Conservation (phyloP, 2,113 vertebrate species). For the Chlamydotis undulata region DNA sequence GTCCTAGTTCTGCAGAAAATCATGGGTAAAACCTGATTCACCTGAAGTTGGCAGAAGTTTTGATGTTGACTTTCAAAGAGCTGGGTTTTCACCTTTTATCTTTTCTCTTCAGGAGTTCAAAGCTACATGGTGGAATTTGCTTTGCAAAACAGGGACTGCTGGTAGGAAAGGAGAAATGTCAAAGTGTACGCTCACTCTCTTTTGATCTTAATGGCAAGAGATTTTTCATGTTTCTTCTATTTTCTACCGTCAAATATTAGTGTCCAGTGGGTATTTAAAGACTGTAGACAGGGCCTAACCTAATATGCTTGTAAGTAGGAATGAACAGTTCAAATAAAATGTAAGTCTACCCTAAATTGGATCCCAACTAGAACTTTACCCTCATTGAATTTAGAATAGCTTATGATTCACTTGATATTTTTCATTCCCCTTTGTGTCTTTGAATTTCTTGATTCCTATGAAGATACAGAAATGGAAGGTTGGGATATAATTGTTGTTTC, state of each 20-base stretch:
- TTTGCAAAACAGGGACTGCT: constrained; percentile 6
- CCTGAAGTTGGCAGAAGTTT: not conserved
- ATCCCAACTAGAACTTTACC: not conserved
- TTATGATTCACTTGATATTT: constrained; percentile 35
- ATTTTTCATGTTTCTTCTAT: not conserved
- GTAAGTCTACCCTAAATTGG: constrained; percentile 1
- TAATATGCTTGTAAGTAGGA: not conserved
- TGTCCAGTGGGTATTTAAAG: not conserved
- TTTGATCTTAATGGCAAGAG: constrained; percentile 53
- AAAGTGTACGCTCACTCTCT: not conserved
- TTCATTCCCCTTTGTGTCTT: not conserved
- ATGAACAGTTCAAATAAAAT: constrained; percentile 35
- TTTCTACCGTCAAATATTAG: constrained; percentile 37
- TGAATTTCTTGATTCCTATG: not conserved
- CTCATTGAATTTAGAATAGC: not conserved
- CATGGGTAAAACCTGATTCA: not conserved
- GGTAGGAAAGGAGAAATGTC: constrained; percentile 49
- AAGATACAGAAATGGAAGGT: not conserved
- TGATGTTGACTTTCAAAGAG: not conserved
- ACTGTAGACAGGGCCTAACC: not conserved
- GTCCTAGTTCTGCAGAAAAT: not conserved
- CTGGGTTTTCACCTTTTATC: constrained; percentile 19
- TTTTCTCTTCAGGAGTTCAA: not conserved
- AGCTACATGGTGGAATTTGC: constrained; percentile 47
- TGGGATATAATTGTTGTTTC: not conserved